phyloP scores from a whole-genome alignment of 2,113 vertebrate species.

The Alligator mississippiensis region DNA sequence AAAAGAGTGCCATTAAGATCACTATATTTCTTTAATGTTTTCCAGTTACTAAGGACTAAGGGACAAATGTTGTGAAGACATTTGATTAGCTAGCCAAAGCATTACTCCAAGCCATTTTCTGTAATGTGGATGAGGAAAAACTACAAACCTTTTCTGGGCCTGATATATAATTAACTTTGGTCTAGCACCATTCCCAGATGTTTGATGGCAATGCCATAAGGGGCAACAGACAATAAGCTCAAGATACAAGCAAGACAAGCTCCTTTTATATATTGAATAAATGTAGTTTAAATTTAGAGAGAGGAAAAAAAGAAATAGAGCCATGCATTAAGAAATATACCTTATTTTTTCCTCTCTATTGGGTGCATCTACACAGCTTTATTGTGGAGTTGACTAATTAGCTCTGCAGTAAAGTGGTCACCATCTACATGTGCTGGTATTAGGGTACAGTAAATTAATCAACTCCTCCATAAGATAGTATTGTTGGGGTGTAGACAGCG shows the following conservation, averaged over 20 bases:
- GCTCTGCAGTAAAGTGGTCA: too few relatives aligned
- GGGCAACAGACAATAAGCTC: background rate
- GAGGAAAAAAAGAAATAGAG: background rate
- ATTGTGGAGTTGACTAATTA: too few relatives aligned
- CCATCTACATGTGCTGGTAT: too few relatives aligned
- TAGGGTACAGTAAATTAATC: too few relatives aligned
- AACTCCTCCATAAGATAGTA: too few relatives aligned
- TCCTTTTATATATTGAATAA: background rate
- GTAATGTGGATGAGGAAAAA: background rate
- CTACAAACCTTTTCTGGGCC: background rate
- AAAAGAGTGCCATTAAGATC: background rate
- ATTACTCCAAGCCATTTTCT: background rate
- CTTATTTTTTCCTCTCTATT: background rate
- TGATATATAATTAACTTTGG: background rate
- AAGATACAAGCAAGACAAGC: background rate
- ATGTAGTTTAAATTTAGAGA: background rate
- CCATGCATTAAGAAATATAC: background rate
- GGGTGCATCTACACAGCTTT: too few relatives aligned
- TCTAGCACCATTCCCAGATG: background rate
- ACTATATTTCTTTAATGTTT: background rate
- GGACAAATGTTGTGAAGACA: background rate
- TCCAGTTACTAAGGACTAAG: background rate
- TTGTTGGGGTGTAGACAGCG: too few relatives aligned
- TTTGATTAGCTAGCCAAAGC: background rate
- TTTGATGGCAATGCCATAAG: background rate